These are phyloP conservation scores for Amphiura filiformis DNA, from an alignment of 35 echinoderm and acorn worm genomes.

Conservation along the genomic window DNA sequence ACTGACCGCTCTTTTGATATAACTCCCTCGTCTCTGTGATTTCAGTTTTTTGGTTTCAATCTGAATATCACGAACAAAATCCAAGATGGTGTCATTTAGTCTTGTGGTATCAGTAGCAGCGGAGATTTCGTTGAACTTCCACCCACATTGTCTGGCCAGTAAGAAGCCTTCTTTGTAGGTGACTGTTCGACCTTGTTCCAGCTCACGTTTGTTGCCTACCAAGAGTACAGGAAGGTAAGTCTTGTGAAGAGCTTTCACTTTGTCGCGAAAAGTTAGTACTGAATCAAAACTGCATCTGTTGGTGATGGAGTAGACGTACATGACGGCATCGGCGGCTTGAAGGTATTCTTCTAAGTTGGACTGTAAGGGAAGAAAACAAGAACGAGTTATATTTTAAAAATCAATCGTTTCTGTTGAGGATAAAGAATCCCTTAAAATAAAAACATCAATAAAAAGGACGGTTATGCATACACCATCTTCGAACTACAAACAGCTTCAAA, in stretches of 20 bases:
- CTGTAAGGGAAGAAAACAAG: conserved; percentile 36
- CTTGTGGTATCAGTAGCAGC: conserved; percentile 78
- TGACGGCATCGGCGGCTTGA: conserved; percentile 65
- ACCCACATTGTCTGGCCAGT: conserved; percentile 61
- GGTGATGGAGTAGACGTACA: conserved; percentile 91
- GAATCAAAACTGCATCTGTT: conserved; percentile 67
- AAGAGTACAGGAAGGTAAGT: conserved; percentile 75
- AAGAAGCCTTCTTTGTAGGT: conserved; percentile 83
- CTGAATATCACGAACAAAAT: conserved; percentile 76
- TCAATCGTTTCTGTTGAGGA: too few relatives aligned
- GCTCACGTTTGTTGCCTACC: conserved; percentile 85
- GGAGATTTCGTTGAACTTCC: conserved; percentile 86
- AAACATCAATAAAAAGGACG: too few relatives aligned
- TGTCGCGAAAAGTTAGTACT: conserved; percentile 43
- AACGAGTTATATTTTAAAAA: too few relatives aligned
- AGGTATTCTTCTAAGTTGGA: conserved; percentile 76
- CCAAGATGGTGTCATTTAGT: conserved; percentile 78
- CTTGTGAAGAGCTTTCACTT: conserved; percentile 50
- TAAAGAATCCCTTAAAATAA: too few relatives aligned
- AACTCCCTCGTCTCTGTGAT: conserved; percentile 53
- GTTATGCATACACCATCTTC: too few relatives aligned
- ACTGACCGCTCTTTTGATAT: conserved; percentile 83
- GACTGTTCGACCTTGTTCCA: conserved; percentile 77
- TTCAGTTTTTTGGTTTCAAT: conserved; percentile 66
- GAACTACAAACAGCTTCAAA: too few relatives aligned